Base-by-base conservation (phyloP, 2,113 vertebrate genomes). In the Hypanus sabinus region DNA sequence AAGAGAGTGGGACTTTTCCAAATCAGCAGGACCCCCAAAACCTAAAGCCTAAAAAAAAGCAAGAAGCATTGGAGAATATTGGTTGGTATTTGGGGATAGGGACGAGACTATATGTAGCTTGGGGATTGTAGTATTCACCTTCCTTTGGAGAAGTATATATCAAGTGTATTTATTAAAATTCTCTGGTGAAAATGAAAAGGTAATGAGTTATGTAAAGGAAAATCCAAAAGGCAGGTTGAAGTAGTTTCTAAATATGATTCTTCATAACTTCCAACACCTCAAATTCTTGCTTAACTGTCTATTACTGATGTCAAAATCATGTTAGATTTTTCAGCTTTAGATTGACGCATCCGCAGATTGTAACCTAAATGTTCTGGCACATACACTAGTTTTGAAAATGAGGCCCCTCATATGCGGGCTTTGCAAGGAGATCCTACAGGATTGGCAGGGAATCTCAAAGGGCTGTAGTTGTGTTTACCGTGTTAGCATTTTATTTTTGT, bases 1-100 rank as follows among this genome's bases (percentile, higher is more conserved):
- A n/a, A 79, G 33, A 79, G 77, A 38, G 33, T n/a, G 33, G n/a
- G 14, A 36, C 46, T 46, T 94, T 94, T 94, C 94, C 95, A 95
- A 95, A 94, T 95, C 95, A 95, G 94, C 95, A 95, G 94, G 95
- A 95, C 94, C 94, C 94, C 95, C 94, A 57, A 96, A 95, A 94
- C 22, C 38, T 33, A 81, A 81, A 81, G 14, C 8, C 5, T 18
- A 46, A 20, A 6, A 46, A 1, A 33, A 79, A 79, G 77, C 33
- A 36, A 79, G 36, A 79, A 79, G 36, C 10, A 14, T 10, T 14
- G 3, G 71, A 27, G 6, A 75, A 24, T 7, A 80, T 38, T 80
- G 33, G 3, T 16, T n/a, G 22, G 80, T 10, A 83, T 55, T 27
- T 24, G 7, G 38, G 38, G 20, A 20, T 83, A 9, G 80, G 9